These are phyloP conservation scores for Procambarus clarkii DNA, from an alignment of 1,140 invertebrate genomes.

Conservation along the genomic window DNA sequence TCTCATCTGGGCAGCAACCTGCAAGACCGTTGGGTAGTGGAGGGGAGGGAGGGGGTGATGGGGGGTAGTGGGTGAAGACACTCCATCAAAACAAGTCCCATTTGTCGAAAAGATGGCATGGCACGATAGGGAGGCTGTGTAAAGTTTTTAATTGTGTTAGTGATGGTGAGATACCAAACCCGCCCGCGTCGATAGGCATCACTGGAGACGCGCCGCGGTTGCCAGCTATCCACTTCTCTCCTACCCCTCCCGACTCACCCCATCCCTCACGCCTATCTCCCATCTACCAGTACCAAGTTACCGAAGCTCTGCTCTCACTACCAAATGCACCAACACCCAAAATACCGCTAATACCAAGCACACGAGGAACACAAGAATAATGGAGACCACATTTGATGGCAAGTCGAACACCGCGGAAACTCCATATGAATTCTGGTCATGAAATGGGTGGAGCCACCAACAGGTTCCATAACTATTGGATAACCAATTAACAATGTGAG, in stretches of 20 bases:
- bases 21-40: no score
- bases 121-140: slow-evolving; percentile 57
- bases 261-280: no score
- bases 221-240: slow-evolving; percentile 3
- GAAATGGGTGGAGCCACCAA: background rate
- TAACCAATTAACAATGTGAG: background rate
- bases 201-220: slow-evolving; percentile 24
- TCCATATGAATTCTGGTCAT: background rate
- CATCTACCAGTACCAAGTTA: no score
- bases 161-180: slow-evolving; percentile 47
- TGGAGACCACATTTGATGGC: no score
- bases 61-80: background rate
- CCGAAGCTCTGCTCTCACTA: no score
- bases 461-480: background rate
- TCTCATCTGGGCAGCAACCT: no score
- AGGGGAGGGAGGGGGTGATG: no score
- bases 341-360: no score
- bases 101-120: slow-evolving; percentile 66
- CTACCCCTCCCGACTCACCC: background rate
- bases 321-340: no score
- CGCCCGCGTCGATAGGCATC: slow-evolving; percentile 49
- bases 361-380: no score
- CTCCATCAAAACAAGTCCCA: slow-evolving; percentile 64
- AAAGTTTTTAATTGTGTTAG: slow-evolving; percentile 68
- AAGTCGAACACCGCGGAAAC: no score